phyloP scores from a whole-genome alignment of 1,140 invertebrate species.

The Cyrtorhinus lividipennis region DNA sequence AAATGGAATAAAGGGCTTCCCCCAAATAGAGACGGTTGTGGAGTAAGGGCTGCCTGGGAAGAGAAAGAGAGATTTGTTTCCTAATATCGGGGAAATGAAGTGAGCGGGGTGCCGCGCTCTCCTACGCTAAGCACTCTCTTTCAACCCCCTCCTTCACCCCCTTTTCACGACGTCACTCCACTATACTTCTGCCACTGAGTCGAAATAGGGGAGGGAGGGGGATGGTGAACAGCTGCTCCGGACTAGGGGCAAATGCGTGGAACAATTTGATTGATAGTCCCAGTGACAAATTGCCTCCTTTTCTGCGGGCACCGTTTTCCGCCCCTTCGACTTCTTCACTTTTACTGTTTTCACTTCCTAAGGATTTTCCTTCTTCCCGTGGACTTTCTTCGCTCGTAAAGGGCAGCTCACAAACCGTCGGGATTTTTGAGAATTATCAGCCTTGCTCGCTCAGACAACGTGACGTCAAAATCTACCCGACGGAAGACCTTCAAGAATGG shows the following conservation, averaged over 20 bases:
- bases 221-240: slow-evolving; percentile 5
- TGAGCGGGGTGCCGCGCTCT: not conserved
- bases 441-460: too few species aligned
- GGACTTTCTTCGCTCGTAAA: too few species aligned
- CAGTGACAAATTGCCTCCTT: slow-evolving; percentile 4
- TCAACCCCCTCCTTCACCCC: not conserved
- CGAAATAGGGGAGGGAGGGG: too few species aligned
- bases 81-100: slow-evolving; percentile 2
- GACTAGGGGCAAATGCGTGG: slow-evolving; percentile 5
- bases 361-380: not conserved
- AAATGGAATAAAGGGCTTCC: too few species aligned
- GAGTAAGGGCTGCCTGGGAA: too few species aligned
- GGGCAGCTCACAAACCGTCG: too few species aligned
- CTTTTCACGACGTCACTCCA: not conserved
- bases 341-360: not conserved
- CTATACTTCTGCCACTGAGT: not conserved
- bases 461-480: too few species aligned
- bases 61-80: not conserved
- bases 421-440: too few species aligned
- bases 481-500: too few species aligned
- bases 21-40: too few species aligned
- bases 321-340: not conserved
- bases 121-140: not conserved
- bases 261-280: slow-evolving; percentile 8
- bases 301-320: not conserved